A percentile compares a stretch with the other conserved stretches of the same genome.
Conservation (phyloP, 2,888 invertebrate genomes). For the Cyaniris semiargus region DNA sequence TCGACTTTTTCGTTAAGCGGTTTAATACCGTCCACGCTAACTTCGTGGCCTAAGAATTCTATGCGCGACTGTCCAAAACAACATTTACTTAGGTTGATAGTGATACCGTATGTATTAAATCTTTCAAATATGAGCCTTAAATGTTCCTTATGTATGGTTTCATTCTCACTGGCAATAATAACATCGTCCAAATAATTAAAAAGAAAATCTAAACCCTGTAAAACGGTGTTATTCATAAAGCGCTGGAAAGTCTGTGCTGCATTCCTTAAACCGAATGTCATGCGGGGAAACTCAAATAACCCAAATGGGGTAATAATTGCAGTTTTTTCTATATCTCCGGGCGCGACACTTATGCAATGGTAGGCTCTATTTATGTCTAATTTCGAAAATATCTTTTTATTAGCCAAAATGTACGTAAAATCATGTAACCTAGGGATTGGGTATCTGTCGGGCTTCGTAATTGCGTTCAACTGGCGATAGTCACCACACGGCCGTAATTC, state of each 20-base stretch:
- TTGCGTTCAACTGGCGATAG: background rate
- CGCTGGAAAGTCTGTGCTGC: slow-evolving; percentile 13
- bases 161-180: background rate
- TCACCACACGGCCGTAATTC: background rate
- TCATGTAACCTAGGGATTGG: background rate
- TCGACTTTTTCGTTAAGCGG: background rate
- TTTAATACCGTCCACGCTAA: background rate
- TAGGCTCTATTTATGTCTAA: background rate
- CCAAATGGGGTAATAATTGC: background rate
- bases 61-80: slow-evolving; percentile 10
- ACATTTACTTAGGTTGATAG: slow-evolving; percentile 29
- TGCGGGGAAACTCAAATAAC: too few relatives aligned
- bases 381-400: background rate
- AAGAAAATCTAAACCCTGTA: slow-evolving; percentile 15
- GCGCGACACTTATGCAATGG: background rate
- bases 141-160: background rate
- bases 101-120: background rate
- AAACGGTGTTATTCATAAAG: slow-evolving; percentile 22
- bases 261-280: too few relatives aligned
- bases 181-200: slow-evolving; percentile 25
- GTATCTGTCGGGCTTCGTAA: background rate
- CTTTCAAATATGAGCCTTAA: background rate
- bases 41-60: slow-evolving; percentile 28
- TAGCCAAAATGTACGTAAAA: background rate
- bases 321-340: background rate